Conservation (phyloP, 2,113 vertebrate genomes). For the Microcebus tavaratra region DNA sequence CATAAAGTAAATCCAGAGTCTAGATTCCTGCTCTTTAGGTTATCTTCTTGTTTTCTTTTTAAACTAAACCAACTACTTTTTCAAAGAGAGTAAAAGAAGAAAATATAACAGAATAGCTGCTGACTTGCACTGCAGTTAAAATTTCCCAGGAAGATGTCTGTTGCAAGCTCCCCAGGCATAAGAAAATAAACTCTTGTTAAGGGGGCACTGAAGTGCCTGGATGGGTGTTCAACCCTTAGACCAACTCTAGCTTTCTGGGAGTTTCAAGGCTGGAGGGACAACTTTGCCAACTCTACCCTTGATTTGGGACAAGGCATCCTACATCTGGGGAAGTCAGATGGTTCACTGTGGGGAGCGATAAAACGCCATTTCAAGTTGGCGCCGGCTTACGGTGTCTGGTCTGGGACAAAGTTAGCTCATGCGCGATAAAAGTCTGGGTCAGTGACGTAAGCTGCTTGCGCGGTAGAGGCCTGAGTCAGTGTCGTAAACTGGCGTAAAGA, state of each 20-base stretch:
- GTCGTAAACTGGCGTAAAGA: too few relatives aligned
- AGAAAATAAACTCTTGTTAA: background rate
- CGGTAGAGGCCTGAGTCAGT: too few relatives aligned
- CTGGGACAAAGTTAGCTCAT: too few relatives aligned
- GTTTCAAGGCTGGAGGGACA: background rate
- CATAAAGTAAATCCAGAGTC: slow-evolving; percentile 75
- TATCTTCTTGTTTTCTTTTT: slow-evolving; percentile 67
- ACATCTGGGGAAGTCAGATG: background rate
- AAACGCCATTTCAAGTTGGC: too few relatives aligned
- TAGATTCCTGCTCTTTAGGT: slow-evolving; percentile 61
- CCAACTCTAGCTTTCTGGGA: background rate
- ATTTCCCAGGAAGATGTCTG: background rate
- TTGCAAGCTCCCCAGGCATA: background rate
- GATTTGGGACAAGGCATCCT: background rate
- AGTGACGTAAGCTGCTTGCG: too few relatives aligned
- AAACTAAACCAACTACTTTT: slow-evolving; percentile 73
- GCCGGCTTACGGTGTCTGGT: too few relatives aligned
- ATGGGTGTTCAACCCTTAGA: background rate
- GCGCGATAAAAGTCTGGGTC: too few relatives aligned
- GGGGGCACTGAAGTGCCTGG: background rate
- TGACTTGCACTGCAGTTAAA: slow-evolving; percentile 66
- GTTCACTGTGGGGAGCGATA: too few relatives aligned
- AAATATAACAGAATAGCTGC: slow-evolving; percentile 46
- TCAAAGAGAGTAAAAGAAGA: slow-evolving; percentile 14
- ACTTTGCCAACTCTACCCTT: background rate